Percentiles rank a stretch among this genome's conserved stretches.
Evolutionary conservation across 92 coral and sea anemone genomes (phyloP).

Genomic region (Epizoanthus illoricatus): DNA sequence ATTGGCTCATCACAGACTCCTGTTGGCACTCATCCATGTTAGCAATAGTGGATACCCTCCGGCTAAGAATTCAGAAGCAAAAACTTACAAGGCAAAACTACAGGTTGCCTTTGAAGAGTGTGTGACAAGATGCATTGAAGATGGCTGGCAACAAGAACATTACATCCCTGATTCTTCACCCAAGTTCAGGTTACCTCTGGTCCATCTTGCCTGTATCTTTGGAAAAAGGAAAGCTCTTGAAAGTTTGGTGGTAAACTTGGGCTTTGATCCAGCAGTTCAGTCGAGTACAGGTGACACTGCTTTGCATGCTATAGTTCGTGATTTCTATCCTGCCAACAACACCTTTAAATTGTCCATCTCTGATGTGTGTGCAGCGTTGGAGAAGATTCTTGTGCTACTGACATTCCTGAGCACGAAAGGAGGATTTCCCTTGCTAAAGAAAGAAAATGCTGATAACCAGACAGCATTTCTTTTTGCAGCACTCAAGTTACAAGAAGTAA

Average conservation of each 20-base stretch:
- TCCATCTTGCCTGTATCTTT: slow-evolving; percentile 9
- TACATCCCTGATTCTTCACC: slow-evolving; percentile 6
- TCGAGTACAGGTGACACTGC: slow-evolving; percentile 26
- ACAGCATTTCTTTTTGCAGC: slow-evolving; percentile 19
- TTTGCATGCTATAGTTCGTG: slow-evolving; percentile 1
- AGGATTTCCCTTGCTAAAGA: slow-evolving; percentile 7
- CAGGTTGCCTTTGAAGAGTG: slow-evolving; percentile 17
- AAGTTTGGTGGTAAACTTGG: slow-evolving; percentile 4
- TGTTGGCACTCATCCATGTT: slow-evolving; percentile 7
- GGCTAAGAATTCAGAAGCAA: slow-evolving; percentile 2
- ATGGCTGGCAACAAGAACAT: slow-evolving; percentile 18
- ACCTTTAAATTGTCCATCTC: neutral
- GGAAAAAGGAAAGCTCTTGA: slow-evolving; percentile 18
- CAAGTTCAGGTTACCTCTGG: slow-evolving; percentile 10
- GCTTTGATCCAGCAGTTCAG: slow-evolving; percentile 21
- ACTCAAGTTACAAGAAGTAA: slow-evolving; percentile 10
- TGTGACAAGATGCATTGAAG: slow-evolving; percentile 7
- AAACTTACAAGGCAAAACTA: neutral
- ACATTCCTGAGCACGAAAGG: slow-evolving; percentile 13
- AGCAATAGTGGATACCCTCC: slow-evolving; percentile 13
- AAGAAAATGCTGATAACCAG: slow-evolving; percentile 22
- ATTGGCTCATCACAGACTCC: neutral
- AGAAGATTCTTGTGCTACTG: slow-evolving; percentile 9
- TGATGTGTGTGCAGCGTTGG: neutral
- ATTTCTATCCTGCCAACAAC: slow-evolving; percentile 7